phyloP scores from a whole-genome alignment of 1,140 invertebrate species.

The Eupristina koningsbergeri region DNA sequence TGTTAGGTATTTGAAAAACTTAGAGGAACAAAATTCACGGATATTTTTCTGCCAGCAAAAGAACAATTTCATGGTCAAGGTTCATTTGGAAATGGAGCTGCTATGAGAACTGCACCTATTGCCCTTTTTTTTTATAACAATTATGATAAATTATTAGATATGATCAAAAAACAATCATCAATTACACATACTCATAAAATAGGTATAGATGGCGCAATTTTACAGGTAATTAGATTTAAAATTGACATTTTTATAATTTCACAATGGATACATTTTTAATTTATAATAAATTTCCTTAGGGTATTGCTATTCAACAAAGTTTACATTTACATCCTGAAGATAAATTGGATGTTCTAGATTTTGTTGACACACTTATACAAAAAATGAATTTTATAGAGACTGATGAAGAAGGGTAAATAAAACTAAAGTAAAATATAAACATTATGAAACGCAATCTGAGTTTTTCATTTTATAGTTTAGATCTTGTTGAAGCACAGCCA shows the following conservation, averaged over 20 bases:
- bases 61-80: constrained; percentile 82
- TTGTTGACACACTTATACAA: constrained; percentile 75
- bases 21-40: constrained; percentile 74
- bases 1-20: constrained; percentile 78
- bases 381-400: constrained; percentile 78
- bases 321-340: constrained; percentile 70
- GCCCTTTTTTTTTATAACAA: constrained; percentile 77
- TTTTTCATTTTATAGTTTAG: constrained; percentile 58
- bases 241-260: neutral
- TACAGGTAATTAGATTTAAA: constrained; percentile 71
- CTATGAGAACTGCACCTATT: constrained; percentile 84
- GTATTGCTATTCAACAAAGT: constrained; percentile 76
- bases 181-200: constrained; percentile 82
- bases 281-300: constrained; percentile 61
- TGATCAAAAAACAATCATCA: constrained; percentile 72
- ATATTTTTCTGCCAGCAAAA: constrained; percentile 79
- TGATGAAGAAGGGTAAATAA: constrained; percentile 68
- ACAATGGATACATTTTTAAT: constrained; percentile 40
- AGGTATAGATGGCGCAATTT: constrained; percentile 80
- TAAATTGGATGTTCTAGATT: constrained; percentile 71
- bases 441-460: neutral
- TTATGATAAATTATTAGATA: constrained; percentile 73
- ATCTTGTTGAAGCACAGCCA: constrained; percentile 61
- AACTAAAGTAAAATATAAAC: neutral
- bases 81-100: constrained; percentile 85